Percentiles rank a stretch among this genome's conserved stretches.
These are phyloP conservation scores for Rhincodon typus DNA, from an alignment of 2,797 vertebrate species.

Conservation along the genomic window DNA sequence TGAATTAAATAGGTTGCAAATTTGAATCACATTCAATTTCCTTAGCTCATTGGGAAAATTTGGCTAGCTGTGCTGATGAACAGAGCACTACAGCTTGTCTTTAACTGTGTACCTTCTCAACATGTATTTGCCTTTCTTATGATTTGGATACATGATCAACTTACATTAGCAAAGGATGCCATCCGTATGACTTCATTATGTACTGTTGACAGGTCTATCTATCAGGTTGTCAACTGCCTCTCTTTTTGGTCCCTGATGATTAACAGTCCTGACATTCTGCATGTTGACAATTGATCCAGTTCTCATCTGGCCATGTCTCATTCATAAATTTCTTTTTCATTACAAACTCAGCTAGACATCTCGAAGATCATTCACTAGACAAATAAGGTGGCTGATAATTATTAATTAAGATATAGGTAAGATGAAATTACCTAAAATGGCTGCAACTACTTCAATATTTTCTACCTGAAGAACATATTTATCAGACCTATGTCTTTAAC, in stretches of 20 bases:
- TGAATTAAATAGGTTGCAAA: too few relatives aligned
- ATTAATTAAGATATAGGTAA: neutral
- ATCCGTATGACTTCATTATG: neutral
- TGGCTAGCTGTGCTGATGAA: neutral
- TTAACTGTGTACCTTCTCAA: neutral
- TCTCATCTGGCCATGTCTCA: neutral
- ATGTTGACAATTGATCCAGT: neutral
- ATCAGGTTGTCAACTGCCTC: neutral
- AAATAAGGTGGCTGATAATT: neutral
- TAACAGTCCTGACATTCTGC: neutral
- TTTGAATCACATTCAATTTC: neutral
- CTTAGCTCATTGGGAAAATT: neutral
- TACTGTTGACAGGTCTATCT: neutral
- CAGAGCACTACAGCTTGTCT: neutral
- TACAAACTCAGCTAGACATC: neutral
- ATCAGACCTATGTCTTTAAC: neutral
- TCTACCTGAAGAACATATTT: too few relatives aligned
- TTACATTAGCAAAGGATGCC: neutral
- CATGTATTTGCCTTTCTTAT: neutral
- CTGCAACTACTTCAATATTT: neutral
- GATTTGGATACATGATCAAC: neutral
- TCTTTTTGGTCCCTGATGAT: neutral
- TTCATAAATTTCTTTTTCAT: neutral
- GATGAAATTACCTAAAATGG: neutral
- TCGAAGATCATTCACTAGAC: neutral